Evolutionary conservation across 2,888 invertebrate genomes (phyloP), one percentile per base, ranked within the genome.

Genomic region (Acronicta psi): DNA sequence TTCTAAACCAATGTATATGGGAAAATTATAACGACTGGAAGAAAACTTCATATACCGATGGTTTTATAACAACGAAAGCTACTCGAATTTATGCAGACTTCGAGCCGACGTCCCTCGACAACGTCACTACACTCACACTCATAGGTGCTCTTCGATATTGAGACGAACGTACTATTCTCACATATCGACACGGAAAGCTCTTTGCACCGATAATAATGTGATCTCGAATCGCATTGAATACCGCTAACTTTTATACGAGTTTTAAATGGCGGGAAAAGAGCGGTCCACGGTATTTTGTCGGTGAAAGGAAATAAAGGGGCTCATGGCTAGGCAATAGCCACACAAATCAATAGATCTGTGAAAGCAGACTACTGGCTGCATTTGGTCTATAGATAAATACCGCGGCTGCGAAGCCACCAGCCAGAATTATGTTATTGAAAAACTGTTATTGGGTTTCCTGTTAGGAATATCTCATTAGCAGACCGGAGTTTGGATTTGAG

Each of bases 1-100:
- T n/a, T n/a, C n/a, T n/a, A n/a, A n/a, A n/a, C n/a, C n/a, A n/a
- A n/a, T n/a, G n/a, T n/a, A n/a, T n/a, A n/a, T n/a, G n/a, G n/a
- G n/a, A n/a, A n/a, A n/a, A n/a, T n/a, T n/a, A n/a, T n/a, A n/a
- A n/a, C n/a, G n/a, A n/a, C n/a, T n/a, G n/a, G n/a, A n/a, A n/a
- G n/a, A n/a, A n/a, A n/a, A n/a, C n/a, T n/a, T n/a, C n/a, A n/a
- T 10, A 13, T 2, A 31, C 4, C 1, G 10, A 31, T 31, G 47
- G 49, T 63, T 57, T 47, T 55, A 62, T 86, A 82, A 84, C 86
- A 86, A 86, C 84, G 83, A 85, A 85, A 83, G 80, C 80, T 83
- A 82, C 80, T 85, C 76, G 80, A 81, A 71, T 61, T 50, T 45
- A 36, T 42, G 44, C 44, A 50, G 47, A 34, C 34, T 34, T n/a